Evolutionary conservation across 1,140 invertebrate genomes (phyloP), one percentile per base, ranked within the genome.

Genomic region (Drosophila dunni): DNA sequence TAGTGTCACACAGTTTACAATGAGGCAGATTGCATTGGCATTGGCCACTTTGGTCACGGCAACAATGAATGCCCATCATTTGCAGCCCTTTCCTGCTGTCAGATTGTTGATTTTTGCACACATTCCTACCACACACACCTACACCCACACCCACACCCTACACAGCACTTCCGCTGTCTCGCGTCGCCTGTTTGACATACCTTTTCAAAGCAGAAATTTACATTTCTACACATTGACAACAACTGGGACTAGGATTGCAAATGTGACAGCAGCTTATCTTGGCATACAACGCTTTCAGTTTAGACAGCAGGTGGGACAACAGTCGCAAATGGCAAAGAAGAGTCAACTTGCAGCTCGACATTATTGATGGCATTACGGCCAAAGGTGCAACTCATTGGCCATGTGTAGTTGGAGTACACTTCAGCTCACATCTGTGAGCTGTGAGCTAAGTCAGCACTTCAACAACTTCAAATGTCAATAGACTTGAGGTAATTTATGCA

Each of bases 211-310:
- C 54, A 29, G 34, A 57, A 78, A 86, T 86, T 86, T 82, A 79
- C 79, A 88, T 88, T 76, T 73, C 51, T 79, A 62, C 70, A 66
- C 71, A 68, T 48, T 72, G 67, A 62, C 42, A 29, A 17, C n/a
- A 17, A 45, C 40, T 36, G 17, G 56, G 65, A 71, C 53, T 75
- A 51, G 15, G 33, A 64, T 56, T 70, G 48, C 6, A 20, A 51
- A 11, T 44, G 40, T 6, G 11, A 44, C 10, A 13, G 40, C 3
- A 13, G 11, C 11, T 44, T 51, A 20, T 51, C 48, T 29, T 83
- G 17, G 40, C 9, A 9, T 7, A 24, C 20, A 29, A n/a, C 36
- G 57, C 38, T 40, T 15, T 40, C 38, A 5, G 7, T 36, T 33
- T 10, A 10, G n/a, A 13, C 15, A 48, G 44, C 44, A 36, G 17